These are phyloP conservation scores for Eupithecia inturbata DNA, from an alignment of 2,888 invertebrate species.

Conservation along the genomic window DNA sequence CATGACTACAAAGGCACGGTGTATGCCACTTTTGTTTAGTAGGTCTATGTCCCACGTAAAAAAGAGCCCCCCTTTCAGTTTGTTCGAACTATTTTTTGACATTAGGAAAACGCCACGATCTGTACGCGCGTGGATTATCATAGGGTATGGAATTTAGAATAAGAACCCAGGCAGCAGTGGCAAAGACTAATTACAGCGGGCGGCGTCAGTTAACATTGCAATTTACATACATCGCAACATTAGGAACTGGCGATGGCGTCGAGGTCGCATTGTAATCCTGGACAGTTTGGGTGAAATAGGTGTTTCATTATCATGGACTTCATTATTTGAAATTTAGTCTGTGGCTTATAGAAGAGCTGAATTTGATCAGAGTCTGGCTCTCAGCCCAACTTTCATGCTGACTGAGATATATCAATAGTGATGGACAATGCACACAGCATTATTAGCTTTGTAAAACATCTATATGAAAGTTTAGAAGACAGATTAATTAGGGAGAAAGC, in stretches of 20 bases:
- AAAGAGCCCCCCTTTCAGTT: not conserved
- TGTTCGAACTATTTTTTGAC: too few relatives aligned
- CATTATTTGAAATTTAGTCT: not conserved
- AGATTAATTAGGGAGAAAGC: too few relatives aligned
- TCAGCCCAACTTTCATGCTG: too few relatives aligned
- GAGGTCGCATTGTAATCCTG: constrained; percentile 7
- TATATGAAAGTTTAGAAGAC: too few relatives aligned
- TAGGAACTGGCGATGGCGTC: constrained; percentile 35
- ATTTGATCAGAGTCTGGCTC: too few relatives aligned
- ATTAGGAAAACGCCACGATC: not conserved
- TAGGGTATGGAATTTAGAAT: not conserved
- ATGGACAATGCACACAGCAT: too few relatives aligned
- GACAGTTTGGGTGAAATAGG: not conserved
- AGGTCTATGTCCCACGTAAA: not conserved
- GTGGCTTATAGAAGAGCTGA: not conserved
- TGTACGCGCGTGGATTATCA: not conserved
- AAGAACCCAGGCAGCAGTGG: not conserved
- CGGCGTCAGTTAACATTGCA: constrained; percentile 55
- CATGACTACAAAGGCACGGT: too few relatives aligned
- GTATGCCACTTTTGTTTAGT: not conserved
- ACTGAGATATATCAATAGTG: too few relatives aligned
- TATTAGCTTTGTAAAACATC: too few relatives aligned
- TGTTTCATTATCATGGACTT: not conserved
- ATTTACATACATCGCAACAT: constrained; percentile 58
- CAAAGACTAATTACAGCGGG: constrained; percentile 33